These are phyloP conservation scores for Habrosyne pyritoides DNA, from an alignment of 2,888 invertebrate species.

Conservation along the genomic window DNA sequence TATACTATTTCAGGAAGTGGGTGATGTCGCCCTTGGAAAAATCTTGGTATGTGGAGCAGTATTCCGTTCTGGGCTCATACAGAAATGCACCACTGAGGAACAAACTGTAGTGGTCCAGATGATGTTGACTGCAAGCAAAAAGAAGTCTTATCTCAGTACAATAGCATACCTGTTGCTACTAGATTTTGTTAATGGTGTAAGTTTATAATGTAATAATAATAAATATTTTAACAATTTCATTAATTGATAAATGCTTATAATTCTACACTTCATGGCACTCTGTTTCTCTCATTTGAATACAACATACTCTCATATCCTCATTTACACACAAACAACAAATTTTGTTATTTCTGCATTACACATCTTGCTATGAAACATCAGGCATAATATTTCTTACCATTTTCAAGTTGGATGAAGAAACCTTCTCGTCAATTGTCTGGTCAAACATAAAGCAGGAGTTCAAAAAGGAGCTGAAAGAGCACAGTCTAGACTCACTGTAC, in stretches of 20 bases:
- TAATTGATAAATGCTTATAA: too few species aligned
- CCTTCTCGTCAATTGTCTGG: slow-evolving; percentile 84
- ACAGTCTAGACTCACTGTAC: slow-evolving; percentile 86
- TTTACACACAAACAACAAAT: too few species aligned
- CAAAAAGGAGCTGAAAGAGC: slow-evolving; percentile 85
- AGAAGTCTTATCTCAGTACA: slow-evolving; percentile 85
- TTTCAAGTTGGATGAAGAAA: slow-evolving; percentile 77
- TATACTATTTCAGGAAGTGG: slow-evolving; percentile 85
- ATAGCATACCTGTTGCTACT: slow-evolving; percentile 85
- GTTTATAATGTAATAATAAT: slow-evolving; percentile 22
- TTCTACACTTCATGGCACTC: too few species aligned
- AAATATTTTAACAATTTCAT: too few species aligned
- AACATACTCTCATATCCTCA: too few species aligned
- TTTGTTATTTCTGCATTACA: background rate
- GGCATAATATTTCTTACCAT: slow-evolving; percentile 15
- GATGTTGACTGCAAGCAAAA: slow-evolving; percentile 81
- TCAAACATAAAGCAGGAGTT: slow-evolving; percentile 84
- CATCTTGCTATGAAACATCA: background rate
- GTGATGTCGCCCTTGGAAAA: slow-evolving; percentile 88
- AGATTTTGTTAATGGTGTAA: slow-evolving; percentile 84
- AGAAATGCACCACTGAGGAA: slow-evolving; percentile 75
- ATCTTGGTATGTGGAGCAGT: slow-evolving; percentile 88
- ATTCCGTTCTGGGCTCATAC: slow-evolving; percentile 85
- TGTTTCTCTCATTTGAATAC: too few species aligned
- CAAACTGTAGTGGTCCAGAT: slow-evolving; percentile 60